Evolutionary conservation across 1,140 invertebrate genomes (phyloP).

Genomic region (Mizuhopecten yessoensis): DNA sequence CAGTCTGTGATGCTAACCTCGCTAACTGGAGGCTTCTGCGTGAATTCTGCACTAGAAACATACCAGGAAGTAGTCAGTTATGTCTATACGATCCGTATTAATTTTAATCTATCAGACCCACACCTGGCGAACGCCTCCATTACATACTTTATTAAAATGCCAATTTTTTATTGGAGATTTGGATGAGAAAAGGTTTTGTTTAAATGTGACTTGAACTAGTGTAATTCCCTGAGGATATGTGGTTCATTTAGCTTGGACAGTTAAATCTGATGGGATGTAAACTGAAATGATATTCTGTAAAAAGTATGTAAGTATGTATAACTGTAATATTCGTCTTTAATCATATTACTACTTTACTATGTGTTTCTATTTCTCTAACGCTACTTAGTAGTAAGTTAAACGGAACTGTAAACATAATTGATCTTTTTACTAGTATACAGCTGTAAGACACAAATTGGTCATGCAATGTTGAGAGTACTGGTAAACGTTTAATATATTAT

Average conservation of each 20-base stretch:
- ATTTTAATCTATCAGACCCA: slow-evolving; percentile 25
- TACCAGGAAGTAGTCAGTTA: neutral
- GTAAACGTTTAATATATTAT: too few species aligned
- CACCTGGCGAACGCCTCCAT: neutral
- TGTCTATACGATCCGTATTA: neutral
- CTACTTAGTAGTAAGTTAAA: too few species aligned
- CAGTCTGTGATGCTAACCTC: neutral
- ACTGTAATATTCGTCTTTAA: too few species aligned
- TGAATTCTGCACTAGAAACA: neutral
- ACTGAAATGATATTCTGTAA: neutral
- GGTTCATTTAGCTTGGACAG: neutral
- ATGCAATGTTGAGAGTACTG: too few species aligned
- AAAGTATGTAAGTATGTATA: neutral
- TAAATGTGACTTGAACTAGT: neutral
- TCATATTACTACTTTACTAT: too few species aligned
- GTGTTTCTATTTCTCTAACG: too few species aligned
- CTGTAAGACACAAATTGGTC: too few species aligned
- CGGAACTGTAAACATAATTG: too few species aligned
- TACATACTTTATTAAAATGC: slow-evolving; percentile 17
- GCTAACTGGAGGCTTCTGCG: neutral
- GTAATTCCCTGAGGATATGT: neutral
- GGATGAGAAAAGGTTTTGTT: neutral
- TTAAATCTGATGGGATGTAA: neutral
- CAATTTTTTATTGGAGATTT: slow-evolving; percentile 19
- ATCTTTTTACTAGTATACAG: too few species aligned